These are phyloP conservation scores for Dicycla oo DNA, from an alignment of 2,888 invertebrate genomes.

Conservation along the genomic window DNA sequence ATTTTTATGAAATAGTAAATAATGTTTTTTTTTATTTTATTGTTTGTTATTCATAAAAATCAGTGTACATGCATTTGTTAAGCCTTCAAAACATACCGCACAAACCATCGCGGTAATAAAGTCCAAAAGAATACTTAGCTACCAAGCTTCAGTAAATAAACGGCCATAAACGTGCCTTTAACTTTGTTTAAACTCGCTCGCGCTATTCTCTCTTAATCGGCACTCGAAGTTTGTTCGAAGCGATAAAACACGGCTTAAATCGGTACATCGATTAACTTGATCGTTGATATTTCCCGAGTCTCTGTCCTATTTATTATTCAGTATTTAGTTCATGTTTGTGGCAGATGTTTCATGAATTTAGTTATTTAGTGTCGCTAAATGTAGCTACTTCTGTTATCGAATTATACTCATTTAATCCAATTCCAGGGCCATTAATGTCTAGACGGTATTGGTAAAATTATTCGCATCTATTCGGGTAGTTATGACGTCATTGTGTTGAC, in stretches of 20 bases:
- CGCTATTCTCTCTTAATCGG: conserved; percentile 63
- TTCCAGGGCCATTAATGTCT: conserved; percentile 69
- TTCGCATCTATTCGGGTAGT: conserved; percentile 60
- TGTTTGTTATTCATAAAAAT: no score
- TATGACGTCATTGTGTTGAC: conserved; percentile 63
- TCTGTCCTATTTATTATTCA: conserved; percentile 52
- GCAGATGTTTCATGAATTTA: conserved; percentile 24
- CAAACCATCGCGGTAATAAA: no score
- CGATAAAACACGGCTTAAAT: conserved; percentile 63
- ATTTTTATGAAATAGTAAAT: conserved; percentile 24
- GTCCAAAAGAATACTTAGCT: conserved; percentile 22
- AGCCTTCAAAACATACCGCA: no score
- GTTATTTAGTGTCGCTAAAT: conserved; percentile 34
- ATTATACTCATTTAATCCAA: conserved; percentile 56
- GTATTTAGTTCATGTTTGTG: conserved; percentile 24
- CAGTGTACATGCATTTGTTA: no score
- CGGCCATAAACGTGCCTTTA: conserved; percentile 52
- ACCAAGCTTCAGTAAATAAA: conserved; percentile 38
- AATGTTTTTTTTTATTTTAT: no score
- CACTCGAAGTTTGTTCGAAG: conserved; percentile 55
- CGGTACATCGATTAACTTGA: conserved; percentile 58
- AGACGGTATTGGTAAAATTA: conserved; percentile 66
- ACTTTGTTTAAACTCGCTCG: conserved; percentile 61
- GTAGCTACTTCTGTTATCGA: conserved; percentile 48
- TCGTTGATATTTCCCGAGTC: conserved; percentile 51